A percentile compares a stretch with the other conserved stretches of the same genome.
phyloP scores from a whole-genome alignment of 1,140 invertebrate species.

The Neodiprion pinetum region DNA sequence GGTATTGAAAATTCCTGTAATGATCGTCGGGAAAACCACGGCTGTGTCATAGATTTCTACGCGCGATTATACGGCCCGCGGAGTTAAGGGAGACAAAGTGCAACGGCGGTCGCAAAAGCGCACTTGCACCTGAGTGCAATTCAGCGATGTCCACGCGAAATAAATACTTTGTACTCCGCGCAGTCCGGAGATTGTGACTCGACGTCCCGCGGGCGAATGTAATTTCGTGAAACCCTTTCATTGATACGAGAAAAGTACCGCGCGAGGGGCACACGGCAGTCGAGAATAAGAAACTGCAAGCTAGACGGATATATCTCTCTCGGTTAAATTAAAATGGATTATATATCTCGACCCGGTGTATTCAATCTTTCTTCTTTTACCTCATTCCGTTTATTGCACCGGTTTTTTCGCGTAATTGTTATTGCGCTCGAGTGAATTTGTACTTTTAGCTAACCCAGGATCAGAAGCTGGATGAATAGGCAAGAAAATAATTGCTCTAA shows the following conservation, averaged over 20 bases:
- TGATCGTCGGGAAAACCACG: too few species aligned
- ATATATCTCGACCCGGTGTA: conserved; percentile 49
- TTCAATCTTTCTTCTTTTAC: conserved; percentile 42
- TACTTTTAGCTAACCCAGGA: background rate
- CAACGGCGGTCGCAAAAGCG: too few species aligned
- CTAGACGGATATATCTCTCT: conserved; percentile 50
- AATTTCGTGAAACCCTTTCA: conserved; percentile 51
- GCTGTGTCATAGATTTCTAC: too few species aligned
- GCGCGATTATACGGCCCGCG: too few species aligned
- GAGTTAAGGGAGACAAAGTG: too few species aligned
- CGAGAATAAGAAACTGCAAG: conserved; percentile 40
- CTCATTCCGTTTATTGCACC: conserved; percentile 35
- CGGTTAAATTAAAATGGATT: conserved; percentile 58
- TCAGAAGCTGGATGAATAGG: too few species aligned
- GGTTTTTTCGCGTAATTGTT: conserved; percentile 36
- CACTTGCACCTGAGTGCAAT: too few species aligned
- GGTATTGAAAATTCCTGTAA: too few species aligned
- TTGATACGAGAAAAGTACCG: conserved; percentile 50
- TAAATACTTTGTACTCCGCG: too few species aligned
- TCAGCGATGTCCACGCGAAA: too few species aligned
- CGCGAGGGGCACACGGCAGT: conserved; percentile 11
- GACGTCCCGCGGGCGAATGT: conserved; percentile 37
- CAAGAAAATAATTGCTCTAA: too few species aligned
- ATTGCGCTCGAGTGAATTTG: conserved; percentile 29
- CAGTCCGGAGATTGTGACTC: too few species aligned